Base-by-base conservation (phyloP, 2,888 invertebrate species). In the Lasioglossum oenotherae region DNA sequence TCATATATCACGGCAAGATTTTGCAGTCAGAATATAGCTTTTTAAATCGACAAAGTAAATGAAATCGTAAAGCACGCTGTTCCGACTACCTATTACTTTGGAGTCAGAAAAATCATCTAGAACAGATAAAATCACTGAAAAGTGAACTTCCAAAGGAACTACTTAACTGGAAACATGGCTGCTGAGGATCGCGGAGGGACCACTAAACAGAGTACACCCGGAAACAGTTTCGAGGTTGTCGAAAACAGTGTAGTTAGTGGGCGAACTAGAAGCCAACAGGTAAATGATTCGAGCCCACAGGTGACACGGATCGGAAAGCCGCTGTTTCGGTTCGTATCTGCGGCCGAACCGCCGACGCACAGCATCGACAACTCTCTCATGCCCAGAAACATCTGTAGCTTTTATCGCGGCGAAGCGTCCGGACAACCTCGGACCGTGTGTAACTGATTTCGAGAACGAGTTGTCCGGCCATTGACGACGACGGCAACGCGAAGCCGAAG, bases 381-480 rank as follows among this genome's bases (percentile, higher is more conserved):
- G n/a, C 44, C 41, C 38, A 19, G 75, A 57, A 82, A 82, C 64
- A 79, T 82, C 77, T 44, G 60, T 77, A 74, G 57, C 76, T 35
- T 71, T 76, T 79, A 82, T 84, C 84, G 77, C 31, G 8, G 31
- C 35, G 77, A 16, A 69, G 69, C 53, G 74, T 46, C 80, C 67
- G 67, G 31, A 46, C 69, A 38, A 41, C 27, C 79, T 77, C 76
- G 79, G 38, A 12, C 44, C 44, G 67, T 53, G 53, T 67, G 75
- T 77, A 81, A 82, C 79, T 38, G 82, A 80, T 80, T 82, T 83
- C 81, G 74, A 80, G 78, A 82, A 84, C 80, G 81, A 84, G 88
- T 85, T 77, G 82, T 41, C 67, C 76, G 78, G 64, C 38, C 35
- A 81, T 80, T 57, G 81, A 81, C 73, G 71, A 69, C 72, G 74